Evolutionary conservation across 1,140 invertebrate species (phyloP).

Genomic region (Batillaria attramentaria): DNA sequence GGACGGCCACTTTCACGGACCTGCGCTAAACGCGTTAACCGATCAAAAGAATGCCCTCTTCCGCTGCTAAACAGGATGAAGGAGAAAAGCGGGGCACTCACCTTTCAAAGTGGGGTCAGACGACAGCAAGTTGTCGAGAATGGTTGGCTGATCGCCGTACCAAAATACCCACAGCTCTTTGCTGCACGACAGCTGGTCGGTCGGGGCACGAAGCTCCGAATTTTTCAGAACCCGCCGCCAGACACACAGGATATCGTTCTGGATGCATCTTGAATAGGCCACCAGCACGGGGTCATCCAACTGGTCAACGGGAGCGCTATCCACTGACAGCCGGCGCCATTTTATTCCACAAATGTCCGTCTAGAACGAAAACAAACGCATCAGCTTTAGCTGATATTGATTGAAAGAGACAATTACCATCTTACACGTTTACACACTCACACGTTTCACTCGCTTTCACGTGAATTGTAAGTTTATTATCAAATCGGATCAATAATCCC

Average conservation of each 20-base stretch:
- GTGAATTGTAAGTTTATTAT: background rate
- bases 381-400: background rate
- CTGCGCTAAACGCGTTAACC: background rate
- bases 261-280: constrained; percentile 94
- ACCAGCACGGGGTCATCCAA: constrained; percentile 94
- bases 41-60: constrained; percentile 5
- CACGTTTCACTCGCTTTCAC: background rate
- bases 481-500: constrained; percentile 32
- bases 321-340: constrained; percentile 94
- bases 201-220: constrained; percentile 49
- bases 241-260: constrained; percentile 94
- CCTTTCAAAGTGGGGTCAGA: constrained; percentile 77
- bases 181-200: constrained; percentile 55
- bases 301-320: constrained; percentile 71
- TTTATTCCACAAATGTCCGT: constrained; percentile 99
- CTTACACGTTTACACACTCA: background rate
- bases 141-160: constrained; percentile 95
- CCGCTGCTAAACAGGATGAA: constrained; percentile 11
- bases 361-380: constrained; percentile 73
- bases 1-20: background rate
- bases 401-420: background rate
- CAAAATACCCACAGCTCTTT: constrained; percentile 99
- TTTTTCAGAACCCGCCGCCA: constrained; percentile 84
- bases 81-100: constrained; percentile 63
- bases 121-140: constrained; percentile 74